These are phyloP conservation scores for Clanis bilineata DNA, from an alignment of 2,888 invertebrate species.

Conservation along the genomic window DNA sequence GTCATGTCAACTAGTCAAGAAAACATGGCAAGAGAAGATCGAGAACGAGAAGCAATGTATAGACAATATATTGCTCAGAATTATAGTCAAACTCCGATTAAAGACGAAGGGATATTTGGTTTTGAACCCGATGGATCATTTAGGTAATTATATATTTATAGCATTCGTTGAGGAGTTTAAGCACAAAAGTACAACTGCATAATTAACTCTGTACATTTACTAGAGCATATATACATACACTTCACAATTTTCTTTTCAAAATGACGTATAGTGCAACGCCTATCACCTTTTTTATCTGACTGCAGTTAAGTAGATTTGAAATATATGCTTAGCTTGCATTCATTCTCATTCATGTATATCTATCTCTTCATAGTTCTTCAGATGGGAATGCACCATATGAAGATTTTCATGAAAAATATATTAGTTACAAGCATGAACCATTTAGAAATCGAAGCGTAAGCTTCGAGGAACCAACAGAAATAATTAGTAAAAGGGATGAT, in stretches of 20 bases:
- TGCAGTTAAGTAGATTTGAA: slow-evolving; percentile 21
- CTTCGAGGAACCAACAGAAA: slow-evolving; percentile 83
- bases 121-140: slow-evolving; percentile 78
- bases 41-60: slow-evolving; percentile 71
- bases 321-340: slow-evolving; percentile 55
- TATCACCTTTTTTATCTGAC: slow-evolving; percentile 1
- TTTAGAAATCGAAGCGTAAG: slow-evolving; percentile 89
- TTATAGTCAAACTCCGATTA: slow-evolving; percentile 82
- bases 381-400: slow-evolving; percentile 84
- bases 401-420: slow-evolving; percentile 91
- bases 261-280: slow-evolving; percentile 19
- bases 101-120: slow-evolving; percentile 82
- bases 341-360: slow-evolving; percentile 66
- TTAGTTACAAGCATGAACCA: slow-evolving; percentile 86
- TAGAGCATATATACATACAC: slow-evolving; percentile 20
- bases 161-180: slow-evolving; percentile 19
- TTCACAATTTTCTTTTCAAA: slow-evolving; percentile 25
- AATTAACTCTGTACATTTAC: slow-evolving; percentile 13
- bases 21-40: slow-evolving; percentile 79
- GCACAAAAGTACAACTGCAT: slow-evolving; percentile 7
- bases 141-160: slow-evolving; percentile 52
- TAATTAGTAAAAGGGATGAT: slow-evolving; percentile 59
- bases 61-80: slow-evolving; percentile 69
- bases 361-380: slow-evolving; percentile 81
- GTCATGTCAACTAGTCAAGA: slow-evolving; percentile 84